Conservation (phyloP, 2,113 vertebrate species). For the Calyptommatus sinebrachiatus region DNA sequence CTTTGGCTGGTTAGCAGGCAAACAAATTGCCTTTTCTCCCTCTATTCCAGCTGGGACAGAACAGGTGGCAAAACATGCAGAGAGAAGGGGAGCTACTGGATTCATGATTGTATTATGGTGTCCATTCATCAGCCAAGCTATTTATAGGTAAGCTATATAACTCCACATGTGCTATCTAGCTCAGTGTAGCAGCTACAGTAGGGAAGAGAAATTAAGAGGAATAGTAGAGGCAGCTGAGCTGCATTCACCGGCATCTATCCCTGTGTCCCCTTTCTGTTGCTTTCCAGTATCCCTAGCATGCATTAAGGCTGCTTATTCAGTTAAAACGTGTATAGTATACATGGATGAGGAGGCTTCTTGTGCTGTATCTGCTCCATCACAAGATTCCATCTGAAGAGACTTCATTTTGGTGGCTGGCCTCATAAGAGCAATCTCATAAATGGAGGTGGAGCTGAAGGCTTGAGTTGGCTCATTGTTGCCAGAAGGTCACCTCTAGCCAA, state of each 20-base stretch:
- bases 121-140: constrained; percentile 17
- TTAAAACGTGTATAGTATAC: not conserved
- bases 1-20: constrained; percentile 2
- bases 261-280: not conserved
- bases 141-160: not conserved
- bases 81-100: not conserved
- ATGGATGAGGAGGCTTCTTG: not conserved
- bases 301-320: not conserved
- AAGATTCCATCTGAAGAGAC: not conserved
- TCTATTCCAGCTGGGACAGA: constrained; percentile 41
- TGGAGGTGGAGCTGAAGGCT: not conserved
- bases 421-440: not conserved
- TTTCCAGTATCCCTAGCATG: not conserved
- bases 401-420: not conserved
- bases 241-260: constrained; percentile 19
- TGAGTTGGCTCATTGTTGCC: not conserved
- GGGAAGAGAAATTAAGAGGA: not conserved
- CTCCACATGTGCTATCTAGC: constrained; percentile 7
- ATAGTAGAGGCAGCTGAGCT: constrained; percentile 13
- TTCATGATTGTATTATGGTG: constrained; percentile 5
- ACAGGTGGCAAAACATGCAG: constrained; percentile 39
- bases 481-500: not conserved
- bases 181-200: not conserved
- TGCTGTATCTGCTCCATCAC: not conserved
- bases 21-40: not conserved